These are phyloP conservation scores for Semnornis frantzii DNA, from an alignment of 2,113 vertebrate species.

Conservation along the genomic window DNA sequence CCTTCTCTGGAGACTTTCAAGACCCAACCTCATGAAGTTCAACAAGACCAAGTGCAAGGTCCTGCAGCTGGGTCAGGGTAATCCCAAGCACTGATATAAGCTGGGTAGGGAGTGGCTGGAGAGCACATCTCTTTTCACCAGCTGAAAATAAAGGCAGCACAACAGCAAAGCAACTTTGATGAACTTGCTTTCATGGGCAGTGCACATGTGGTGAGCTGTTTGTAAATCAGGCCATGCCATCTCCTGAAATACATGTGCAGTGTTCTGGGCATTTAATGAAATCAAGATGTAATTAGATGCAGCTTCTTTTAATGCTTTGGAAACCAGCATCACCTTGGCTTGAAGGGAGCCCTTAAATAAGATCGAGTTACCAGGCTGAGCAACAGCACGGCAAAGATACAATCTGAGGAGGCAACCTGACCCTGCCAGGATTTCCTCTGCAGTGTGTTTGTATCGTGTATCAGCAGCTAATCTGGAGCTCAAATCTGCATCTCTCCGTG, in stretches of 20 bases:
- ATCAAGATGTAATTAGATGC: constrained; percentile 32
- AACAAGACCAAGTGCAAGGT: no score
- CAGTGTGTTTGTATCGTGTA: constrained; percentile 28
- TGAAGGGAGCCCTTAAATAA: not conserved
- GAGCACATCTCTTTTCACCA: not conserved
- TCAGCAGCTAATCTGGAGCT: constrained; percentile 32
- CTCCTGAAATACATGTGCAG: not conserved
- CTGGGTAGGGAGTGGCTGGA: no score
- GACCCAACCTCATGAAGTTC: no score
- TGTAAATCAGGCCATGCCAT: not conserved
- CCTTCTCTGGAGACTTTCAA: no score
- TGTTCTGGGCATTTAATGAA: constrained; percentile 22
- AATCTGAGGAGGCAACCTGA: constrained; percentile 54
- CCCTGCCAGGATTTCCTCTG: constrained; percentile 51
- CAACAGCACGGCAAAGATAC: constrained; percentile 17
- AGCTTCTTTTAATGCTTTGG: constrained; percentile 34
- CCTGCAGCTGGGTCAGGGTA: no score
- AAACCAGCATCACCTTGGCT: constrained; percentile 20
- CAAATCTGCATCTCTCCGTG: constrained; percentile 8
- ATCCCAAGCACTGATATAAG: no score
- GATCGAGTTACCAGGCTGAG: constrained; percentile 30
- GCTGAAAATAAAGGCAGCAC: not conserved
- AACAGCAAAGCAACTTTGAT: not conserved
- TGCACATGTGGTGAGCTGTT: not conserved
- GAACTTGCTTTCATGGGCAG: not conserved